Evolutionary conservation across 2,797 vertebrate genomes (phyloP).

Genomic region (Streptopelia turtur): DNA sequence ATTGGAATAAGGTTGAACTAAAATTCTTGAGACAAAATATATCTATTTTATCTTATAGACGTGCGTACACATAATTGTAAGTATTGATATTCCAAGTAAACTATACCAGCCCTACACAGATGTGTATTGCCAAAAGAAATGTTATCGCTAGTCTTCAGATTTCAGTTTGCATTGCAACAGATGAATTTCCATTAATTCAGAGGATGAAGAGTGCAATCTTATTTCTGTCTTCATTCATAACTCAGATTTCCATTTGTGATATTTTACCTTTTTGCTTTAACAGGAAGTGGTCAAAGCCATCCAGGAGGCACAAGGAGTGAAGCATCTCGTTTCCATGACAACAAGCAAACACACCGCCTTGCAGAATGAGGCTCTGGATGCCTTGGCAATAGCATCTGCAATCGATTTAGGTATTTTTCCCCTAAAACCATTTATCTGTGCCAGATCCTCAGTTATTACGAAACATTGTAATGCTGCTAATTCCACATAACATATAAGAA

Average conservation of each 20-base stretch:
- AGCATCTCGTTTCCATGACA: conserved; percentile 89
- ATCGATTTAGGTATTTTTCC: conserved; percentile 82
- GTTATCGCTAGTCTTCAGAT: neutral
- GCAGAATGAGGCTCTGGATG: conserved; percentile 90
- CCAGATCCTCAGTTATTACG: neutral
- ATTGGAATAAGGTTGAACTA: neutral
- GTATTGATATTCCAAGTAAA: neutral
- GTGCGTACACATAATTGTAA: neutral
- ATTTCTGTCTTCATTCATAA: neutral
- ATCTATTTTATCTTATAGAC: neutral
- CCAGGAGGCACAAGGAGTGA: conserved; percentile 84
- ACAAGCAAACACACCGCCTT: conserved; percentile 86
- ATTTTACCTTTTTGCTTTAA: conserved; percentile 26
- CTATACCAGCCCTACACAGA: neutral
- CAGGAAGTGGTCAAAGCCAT: conserved; percentile 88
- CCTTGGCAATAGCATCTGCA: conserved; percentile 87
- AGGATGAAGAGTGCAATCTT: neutral
- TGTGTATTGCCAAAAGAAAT: neutral
- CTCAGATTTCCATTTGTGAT: neutral
- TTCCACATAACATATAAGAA: neutral
- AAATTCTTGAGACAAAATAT: neutral
- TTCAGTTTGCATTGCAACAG: neutral
- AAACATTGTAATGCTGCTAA: neutral
- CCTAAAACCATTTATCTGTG: neutral
- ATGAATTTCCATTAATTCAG: neutral